phyloP scores from a whole-genome alignment of 2,888 invertebrate genomes.

The Platynereis dumerilii region DNA sequence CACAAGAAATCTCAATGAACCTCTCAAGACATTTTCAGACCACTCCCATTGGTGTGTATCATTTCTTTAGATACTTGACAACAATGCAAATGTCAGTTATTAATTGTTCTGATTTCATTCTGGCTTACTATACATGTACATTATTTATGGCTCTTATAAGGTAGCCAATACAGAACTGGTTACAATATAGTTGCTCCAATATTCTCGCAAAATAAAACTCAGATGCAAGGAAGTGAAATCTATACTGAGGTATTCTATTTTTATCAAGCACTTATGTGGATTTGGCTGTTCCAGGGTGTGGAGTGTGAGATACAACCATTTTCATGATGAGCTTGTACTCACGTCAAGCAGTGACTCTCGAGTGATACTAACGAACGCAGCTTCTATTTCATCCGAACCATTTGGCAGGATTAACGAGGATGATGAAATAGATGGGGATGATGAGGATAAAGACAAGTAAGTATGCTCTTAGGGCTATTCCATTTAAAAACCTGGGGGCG shows the following conservation, averaged over 20 bases:
- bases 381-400: conserved; percentile 85
- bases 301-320: conserved; percentile 93
- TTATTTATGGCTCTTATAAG: not conserved
- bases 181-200: no score
- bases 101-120: no score
- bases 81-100: not conserved
- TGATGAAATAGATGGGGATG: conserved; percentile 55
- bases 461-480: not conserved
- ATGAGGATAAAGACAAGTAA: conserved; percentile 34
- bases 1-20: conserved; percentile 73
- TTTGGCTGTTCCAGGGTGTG: conserved; percentile 76
- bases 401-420: conserved; percentile 68
- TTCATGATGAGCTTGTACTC: conserved; percentile 93
- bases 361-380: conserved; percentile 85
- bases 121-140: not conserved
- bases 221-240: no score
- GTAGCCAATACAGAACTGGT: no score
- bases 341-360: conserved; percentile 94
- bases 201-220: no score
- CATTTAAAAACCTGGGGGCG: no score
- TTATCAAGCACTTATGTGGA: not conserved
- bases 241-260: not conserved
- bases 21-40: conserved; percentile 73
- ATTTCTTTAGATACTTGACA: not conserved
- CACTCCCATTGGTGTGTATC: conserved; percentile 69